phyloP scores from a whole-genome alignment of 2,113 vertebrate genomes.

The Elachura formosa region DNA sequence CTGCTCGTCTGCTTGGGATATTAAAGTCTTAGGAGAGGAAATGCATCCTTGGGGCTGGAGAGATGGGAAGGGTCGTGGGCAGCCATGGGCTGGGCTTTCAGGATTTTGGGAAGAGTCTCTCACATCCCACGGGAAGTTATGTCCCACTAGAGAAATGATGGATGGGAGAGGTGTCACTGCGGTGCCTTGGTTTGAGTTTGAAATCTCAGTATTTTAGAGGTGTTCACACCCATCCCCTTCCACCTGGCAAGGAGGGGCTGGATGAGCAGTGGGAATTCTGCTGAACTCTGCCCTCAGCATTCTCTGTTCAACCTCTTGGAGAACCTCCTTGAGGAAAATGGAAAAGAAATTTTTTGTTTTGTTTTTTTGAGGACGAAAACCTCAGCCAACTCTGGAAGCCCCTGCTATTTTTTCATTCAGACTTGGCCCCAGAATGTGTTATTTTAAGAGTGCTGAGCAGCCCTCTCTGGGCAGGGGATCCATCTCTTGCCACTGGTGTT shows the following conservation, averaged over 20 bases:
- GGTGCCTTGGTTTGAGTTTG: accelerated
- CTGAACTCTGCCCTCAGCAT: background rate
- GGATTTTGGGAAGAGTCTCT: background rate
- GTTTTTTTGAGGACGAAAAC: background rate
- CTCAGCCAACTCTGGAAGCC: background rate
- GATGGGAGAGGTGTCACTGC: accelerated
- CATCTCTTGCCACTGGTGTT: background rate
- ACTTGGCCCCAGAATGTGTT: background rate
- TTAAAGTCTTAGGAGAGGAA: conserved; percentile 43
- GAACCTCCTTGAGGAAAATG: background rate
- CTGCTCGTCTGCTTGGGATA: conserved; percentile 14
- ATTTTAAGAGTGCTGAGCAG: background rate
- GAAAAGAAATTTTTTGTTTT: background rate
- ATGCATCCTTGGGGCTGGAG: background rate
- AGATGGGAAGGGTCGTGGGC: background rate
- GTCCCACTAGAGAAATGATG: accelerated
- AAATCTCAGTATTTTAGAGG: background rate
- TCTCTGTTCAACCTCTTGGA: background rate
- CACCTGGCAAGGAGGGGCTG: background rate
- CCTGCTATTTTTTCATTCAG: background rate
- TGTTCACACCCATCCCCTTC: background rate
- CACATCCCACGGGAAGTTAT: accelerated
- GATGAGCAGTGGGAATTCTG: background rate
- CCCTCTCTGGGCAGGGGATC: background rate
- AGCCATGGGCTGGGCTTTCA: background rate